Base-by-base conservation (phyloP, 2,888 invertebrate genomes). In the Caenorhabditis doughertyi region DNA sequence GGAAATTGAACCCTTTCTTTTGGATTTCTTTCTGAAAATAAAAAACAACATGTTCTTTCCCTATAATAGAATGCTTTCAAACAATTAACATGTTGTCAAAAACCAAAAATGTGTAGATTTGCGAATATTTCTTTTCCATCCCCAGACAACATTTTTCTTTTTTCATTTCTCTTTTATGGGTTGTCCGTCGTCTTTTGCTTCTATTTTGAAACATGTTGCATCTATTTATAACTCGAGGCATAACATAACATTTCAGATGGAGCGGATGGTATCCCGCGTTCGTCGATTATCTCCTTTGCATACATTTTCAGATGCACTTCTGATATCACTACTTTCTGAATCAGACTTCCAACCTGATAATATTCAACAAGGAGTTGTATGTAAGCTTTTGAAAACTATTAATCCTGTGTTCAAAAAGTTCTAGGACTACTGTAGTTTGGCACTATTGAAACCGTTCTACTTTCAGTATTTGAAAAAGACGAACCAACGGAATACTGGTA, bases 401-500 rank as follows among this genome's bases (percentile, higher is more conserved):
- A n/a, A n/a, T n/a, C n/a, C n/a, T n/a, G n/a, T n/a, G n/a, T n/a
- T n/a, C n/a, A n/a, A n/a, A n/a, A n/a, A n/a, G n/a, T n/a, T n/a
- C n/a, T n/a, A n/a, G n/a, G n/a, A n/a, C n/a, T n/a, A n/a, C n/a
- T n/a, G n/a, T n/a, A n/a, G n/a, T n/a, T n/a, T n/a, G n/a, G n/a
- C n/a, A n/a, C n/a, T n/a, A n/a, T n/a, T n/a, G n/a, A n/a, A n/a
- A n/a, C 9, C 16, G 13, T 39, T 13, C 0, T 7, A 11, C n/a
- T 88, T 89, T 68, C 84, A 91, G 91, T 91, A 73, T 91, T 91
- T 83, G 86, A 89, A 29, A 88, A 85, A 47, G 89, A 87, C 35
- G 90, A 91, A 25, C 83, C 71, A 11, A 85, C 89, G 8, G 60
- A 81, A 42, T 88, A 81, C 62, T 91, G 91, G 91, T 91, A 91